Percentiles rank a stretch among this genome's conserved stretches.
These are phyloP conservation scores for Unio delphinus DNA, from an alignment of 2,888 invertebrate genomes.

Conservation along the genomic window DNA sequence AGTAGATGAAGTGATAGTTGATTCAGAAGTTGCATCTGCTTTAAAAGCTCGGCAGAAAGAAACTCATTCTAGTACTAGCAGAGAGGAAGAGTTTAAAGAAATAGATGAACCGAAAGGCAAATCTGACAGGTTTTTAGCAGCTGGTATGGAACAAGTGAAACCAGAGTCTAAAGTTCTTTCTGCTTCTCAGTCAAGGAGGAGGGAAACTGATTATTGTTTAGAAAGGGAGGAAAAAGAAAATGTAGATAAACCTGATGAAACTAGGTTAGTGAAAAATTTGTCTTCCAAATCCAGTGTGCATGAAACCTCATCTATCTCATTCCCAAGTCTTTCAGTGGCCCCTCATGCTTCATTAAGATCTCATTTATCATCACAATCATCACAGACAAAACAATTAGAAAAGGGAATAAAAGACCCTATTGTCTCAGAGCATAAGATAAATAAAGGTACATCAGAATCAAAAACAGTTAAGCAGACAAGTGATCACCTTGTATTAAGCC, in stretches of 20 bases:
- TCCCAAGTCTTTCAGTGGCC: no score
- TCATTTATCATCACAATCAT: constrained; percentile 1
- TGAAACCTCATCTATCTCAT: no score
- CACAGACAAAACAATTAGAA: constrained; percentile 4
- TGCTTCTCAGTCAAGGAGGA: constrained; percentile 41
- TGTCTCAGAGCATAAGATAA: constrained; percentile 1
- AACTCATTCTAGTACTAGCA: constrained; percentile 16
- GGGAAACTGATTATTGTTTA: constrained; percentile 42
- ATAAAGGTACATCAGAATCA: not conserved
- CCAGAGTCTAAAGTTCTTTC: constrained; percentile 47
- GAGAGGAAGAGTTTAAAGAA: constrained; percentile 1
- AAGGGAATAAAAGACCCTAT: constrained; percentile 2
- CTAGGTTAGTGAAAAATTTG: no score
- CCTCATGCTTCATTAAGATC: no score
- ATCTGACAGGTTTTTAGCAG: constrained; percentile 17
- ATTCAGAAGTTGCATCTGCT: constrained; percentile 34
- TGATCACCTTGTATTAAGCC: constrained; percentile 2
- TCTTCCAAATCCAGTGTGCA: no score
- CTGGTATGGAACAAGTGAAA: constrained; percentile 33
- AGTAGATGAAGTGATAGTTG: constrained; percentile 41
- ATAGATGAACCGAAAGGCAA: constrained; percentile 28
- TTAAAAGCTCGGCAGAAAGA: constrained; percentile 34
- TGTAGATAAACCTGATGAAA: no score
- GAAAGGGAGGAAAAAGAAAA: constrained; percentile 1
- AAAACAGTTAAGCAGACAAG: constrained; percentile 3